Evolutionary conservation across 2,113 vertebrate genomes (phyloP).

Genomic region (zebrafish (Danio rerio)): GRCz12tu NC_133192.1:29086001-29086500

Average conservation of each 20-base stretch:
- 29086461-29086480: not conserved
- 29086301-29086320: slow-evolving; percentile 74
- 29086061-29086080: not conserved
- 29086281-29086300: slow-evolving; percentile 82
- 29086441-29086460: not conserved
- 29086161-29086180: slow-evolving; percentile 34
- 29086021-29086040: slow-evolving; percentile 20
- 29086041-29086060: not conserved
- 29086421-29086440: not conserved
- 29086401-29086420: slow-evolving; percentile 20
- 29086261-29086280: slow-evolving; percentile 77
- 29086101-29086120: slow-evolving; percentile 3
- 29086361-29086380: slow-evolving; percentile 25
- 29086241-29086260: slow-evolving; percentile 80
- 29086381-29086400: slow-evolving; percentile 16
- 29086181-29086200: slow-evolving; percentile 69
- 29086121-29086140: slow-evolving; percentile 14
- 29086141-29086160: slow-evolving; percentile 24
- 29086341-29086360: slow-evolving; percentile 42
- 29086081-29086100: not conserved
- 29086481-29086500: not conserved
- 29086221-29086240: slow-evolving; percentile 79
- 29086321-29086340: slow-evolving; percentile 46
- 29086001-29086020: not conserved
- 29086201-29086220: slow-evolving; percentile 68